Percentiles rank a stretch among this genome's conserved stretches.
Evolutionary conservation across 2,113 vertebrate species (phyloP).

Genomic region (Cryptomyrus ogoouensis): DNA sequence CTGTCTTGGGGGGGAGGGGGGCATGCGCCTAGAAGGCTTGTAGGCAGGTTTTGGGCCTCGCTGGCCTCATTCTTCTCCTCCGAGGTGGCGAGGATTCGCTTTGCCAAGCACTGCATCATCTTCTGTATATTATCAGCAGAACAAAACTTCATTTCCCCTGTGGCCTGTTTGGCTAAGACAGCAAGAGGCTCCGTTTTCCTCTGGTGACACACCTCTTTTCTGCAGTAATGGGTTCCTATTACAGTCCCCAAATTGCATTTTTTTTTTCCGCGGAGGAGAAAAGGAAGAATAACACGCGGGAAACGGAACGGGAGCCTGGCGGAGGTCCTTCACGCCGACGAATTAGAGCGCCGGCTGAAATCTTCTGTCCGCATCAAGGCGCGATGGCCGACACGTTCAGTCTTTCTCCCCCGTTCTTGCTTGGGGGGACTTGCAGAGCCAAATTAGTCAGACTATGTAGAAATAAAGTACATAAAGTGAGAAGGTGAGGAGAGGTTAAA

Average conservation of each 20-base stretch:
- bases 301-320: background rate
- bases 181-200: background rate
- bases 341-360: slow-evolving; percentile 24
- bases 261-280: background rate
- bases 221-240: slow-evolving; percentile 23
- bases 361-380: slow-evolving; percentile 22
- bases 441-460: slow-evolving; percentile 21
- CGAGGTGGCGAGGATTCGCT: background rate
- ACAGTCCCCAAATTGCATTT: background rate
- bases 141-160: slow-evolving; percentile 22
- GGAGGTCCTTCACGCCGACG: background rate
- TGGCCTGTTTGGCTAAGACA: slow-evolving; percentile 1
- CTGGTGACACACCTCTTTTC: slow-evolving; percentile 16
- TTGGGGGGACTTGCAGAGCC: slow-evolving; percentile 31
- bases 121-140: slow-evolving; percentile 18
- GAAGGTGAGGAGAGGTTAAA: slow-evolving; percentile 21
- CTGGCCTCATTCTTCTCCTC: background rate
- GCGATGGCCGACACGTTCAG: slow-evolving; percentile 30
- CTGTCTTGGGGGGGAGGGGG: background rate
- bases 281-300: background rate
- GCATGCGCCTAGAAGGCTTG: background rate
- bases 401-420: slow-evolving; percentile 42
- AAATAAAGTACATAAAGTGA: slow-evolving; percentile 8
- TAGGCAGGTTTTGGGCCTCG: background rate
- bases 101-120: background rate